These are phyloP conservation scores for Schizotus pectinicornis DNA, from an alignment of 2,888 invertebrate genomes.

Conservation along the genomic window DNA sequence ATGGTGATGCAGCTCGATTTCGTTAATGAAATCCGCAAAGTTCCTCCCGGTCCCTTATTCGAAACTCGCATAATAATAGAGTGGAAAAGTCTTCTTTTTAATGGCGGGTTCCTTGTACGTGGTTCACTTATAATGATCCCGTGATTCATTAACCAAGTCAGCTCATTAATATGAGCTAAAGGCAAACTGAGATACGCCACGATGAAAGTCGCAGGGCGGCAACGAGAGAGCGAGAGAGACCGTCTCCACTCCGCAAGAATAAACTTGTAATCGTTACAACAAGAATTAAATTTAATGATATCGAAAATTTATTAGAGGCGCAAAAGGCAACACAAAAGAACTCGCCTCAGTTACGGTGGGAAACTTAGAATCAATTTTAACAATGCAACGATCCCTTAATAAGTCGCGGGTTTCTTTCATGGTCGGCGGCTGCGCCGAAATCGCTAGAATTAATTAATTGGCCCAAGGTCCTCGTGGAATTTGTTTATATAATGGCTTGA, in stretches of 20 bases:
- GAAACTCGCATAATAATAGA: slow-evolving; percentile 48
- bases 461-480: background rate
- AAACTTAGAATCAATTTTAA: slow-evolving; percentile 27
- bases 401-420: slow-evolving; percentile 18
- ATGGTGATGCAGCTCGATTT: slow-evolving; percentile 22
- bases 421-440: slow-evolving; percentile 7
- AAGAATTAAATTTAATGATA: slow-evolving; percentile 51
- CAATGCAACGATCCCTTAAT: slow-evolving; percentile 27
- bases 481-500: slow-evolving; percentile 1
- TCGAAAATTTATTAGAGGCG: slow-evolving; percentile 47
- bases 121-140: slow-evolving; percentile 54
- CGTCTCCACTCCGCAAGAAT: slow-evolving; percentile 36
- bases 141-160: slow-evolving; percentile 54
- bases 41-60: slow-evolving; percentile 18
- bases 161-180: slow-evolving; percentile 53
- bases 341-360: slow-evolving; percentile 20
- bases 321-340: slow-evolving; percentile 44
- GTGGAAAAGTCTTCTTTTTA: slow-evolving; percentile 50
- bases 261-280: slow-evolving; percentile 51
- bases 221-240: slow-evolving; percentile 14
- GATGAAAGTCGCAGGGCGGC: slow-evolving; percentile 20
- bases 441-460: slow-evolving; percentile 10
- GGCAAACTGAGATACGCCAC: slow-evolving; percentile 33
- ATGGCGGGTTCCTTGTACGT: slow-evolving; percentile 47
- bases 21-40: slow-evolving; percentile 25